Conservation (phyloP, 2,888 invertebrate genomes). For the Harmothoe impar region DNA sequence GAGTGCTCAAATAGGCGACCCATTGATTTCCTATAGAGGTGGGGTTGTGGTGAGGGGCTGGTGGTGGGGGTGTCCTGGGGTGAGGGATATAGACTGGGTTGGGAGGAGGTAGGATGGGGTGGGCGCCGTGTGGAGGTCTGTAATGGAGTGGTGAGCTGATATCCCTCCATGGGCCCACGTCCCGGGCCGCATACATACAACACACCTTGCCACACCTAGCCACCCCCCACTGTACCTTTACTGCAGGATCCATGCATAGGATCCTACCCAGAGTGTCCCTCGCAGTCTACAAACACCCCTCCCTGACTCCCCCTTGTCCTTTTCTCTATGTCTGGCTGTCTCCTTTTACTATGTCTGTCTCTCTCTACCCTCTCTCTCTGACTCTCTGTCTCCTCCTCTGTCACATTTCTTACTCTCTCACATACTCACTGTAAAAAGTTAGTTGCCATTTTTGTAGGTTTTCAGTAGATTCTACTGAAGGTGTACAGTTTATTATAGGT, state of each 20-base stretch:
- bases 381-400: not conserved
- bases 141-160: not conserved
- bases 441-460: too few species aligned
- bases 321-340: not conserved
- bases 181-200: not conserved
- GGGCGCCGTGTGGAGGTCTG: not conserved
- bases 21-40: constrained; percentile 59
- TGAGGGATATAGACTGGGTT: not conserved
- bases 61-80: not conserved
- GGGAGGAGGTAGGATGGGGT: not conserved
- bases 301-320: too few species aligned
- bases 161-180: not conserved
- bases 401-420: too few species aligned
- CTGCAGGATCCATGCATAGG: too few species aligned
- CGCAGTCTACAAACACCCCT: not conserved
- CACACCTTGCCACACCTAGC: too few species aligned
- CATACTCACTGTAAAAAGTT: too few species aligned
- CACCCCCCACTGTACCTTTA: too few species aligned
- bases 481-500: too few species aligned
- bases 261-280: not conserved
- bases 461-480: too few species aligned
- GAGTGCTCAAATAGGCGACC: constrained; percentile 44
- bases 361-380: not conserved
- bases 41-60: not conserved
- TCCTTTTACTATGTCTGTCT: not conserved